These are phyloP conservation scores for Pterois miles DNA, from an alignment of 2,797 vertebrate genomes.

Conservation along the genomic window DNA sequence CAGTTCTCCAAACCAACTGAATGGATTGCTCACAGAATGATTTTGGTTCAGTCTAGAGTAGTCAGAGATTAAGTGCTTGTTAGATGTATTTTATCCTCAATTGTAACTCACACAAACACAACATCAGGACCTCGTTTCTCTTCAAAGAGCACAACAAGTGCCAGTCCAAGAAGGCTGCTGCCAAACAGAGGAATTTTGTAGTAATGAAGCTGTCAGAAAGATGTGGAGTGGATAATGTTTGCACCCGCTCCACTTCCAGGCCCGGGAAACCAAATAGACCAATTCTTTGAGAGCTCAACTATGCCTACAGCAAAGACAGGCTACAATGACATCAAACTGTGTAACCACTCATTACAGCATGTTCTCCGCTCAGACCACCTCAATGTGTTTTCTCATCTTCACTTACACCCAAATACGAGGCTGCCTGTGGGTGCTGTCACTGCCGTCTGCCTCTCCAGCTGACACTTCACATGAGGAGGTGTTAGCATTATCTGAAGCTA, in stretches of 20 bases:
- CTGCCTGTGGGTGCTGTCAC: slow-evolving; percentile 44
- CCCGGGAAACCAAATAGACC: slow-evolving; percentile 2
- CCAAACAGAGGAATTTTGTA: slow-evolving; percentile 47
- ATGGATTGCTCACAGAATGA: slow-evolving; percentile 44
- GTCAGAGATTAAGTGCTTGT: slow-evolving; percentile 57
- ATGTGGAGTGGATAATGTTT: slow-evolving; percentile 60
- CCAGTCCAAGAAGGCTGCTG: slow-evolving; percentile 35
- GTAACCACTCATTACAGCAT: slow-evolving; percentile 42
- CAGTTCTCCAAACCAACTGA: slow-evolving; percentile 44
- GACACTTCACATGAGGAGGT: slow-evolving; percentile 50
- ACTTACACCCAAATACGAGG: slow-evolving; percentile 15
- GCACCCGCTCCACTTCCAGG: slow-evolving; percentile 28
- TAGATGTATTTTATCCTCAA: slow-evolving; percentile 51
- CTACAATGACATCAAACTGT: slow-evolving; percentile 35
- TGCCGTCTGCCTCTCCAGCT: slow-evolving; percentile 43
- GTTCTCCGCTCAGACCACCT: slow-evolving; percentile 32
- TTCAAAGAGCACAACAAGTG: slow-evolving; percentile 51
- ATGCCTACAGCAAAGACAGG: slow-evolving; percentile 40
- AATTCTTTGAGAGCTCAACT: slow-evolving; percentile 28
- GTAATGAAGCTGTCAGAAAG: slow-evolving; percentile 70
- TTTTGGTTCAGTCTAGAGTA: slow-evolving; percentile 40
- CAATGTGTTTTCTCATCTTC: slow-evolving; percentile 42
- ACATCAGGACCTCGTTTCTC: slow-evolving; percentile 42
- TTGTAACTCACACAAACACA: slow-evolving; percentile 60
- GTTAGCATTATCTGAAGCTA: slow-evolving; percentile 48